Percentiles rank a stretch among this genome's conserved stretches.
phyloP scores from a whole-genome alignment of 2,113 vertebrate species.

The Rafetus swinhoei region DNA sequence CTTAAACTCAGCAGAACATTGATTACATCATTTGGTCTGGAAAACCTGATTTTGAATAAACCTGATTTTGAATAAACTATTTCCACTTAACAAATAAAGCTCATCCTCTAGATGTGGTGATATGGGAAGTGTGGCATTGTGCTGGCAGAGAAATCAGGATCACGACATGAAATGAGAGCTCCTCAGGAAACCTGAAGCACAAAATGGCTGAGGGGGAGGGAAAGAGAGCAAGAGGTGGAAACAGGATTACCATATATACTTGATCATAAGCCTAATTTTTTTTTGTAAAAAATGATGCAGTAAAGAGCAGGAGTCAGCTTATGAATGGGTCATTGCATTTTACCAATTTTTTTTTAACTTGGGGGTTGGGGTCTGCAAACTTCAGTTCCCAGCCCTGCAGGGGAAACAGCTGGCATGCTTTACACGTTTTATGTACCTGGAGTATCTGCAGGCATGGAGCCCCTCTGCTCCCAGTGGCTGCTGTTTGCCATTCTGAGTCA shows the following conservation, averaged over 20 bases:
- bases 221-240: background rate
- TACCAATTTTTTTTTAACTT: too few species aligned
- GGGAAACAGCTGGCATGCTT: too few species aligned
- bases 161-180: background rate
- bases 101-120: background rate
- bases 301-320: too few species aligned
- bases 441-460: too few species aligned
- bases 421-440: too few species aligned
- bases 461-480: too few species aligned
- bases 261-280: too few species aligned
- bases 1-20: background rate
- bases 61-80: background rate
- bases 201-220: background rate
- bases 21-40: background rate
- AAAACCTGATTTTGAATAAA: background rate
- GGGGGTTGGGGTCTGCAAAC: too few species aligned
- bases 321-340: too few species aligned
- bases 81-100: background rate
- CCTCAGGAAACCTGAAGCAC: background rate
- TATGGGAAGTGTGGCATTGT: background rate
- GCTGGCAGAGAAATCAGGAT: background rate
- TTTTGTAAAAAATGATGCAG: too few species aligned
- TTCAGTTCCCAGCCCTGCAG: too few species aligned
- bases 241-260: fast-evolving
- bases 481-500: too few species aligned